Evolutionary conservation across 2,888 invertebrate genomes (phyloP).

Genomic region (Papilio protenor): DNA sequence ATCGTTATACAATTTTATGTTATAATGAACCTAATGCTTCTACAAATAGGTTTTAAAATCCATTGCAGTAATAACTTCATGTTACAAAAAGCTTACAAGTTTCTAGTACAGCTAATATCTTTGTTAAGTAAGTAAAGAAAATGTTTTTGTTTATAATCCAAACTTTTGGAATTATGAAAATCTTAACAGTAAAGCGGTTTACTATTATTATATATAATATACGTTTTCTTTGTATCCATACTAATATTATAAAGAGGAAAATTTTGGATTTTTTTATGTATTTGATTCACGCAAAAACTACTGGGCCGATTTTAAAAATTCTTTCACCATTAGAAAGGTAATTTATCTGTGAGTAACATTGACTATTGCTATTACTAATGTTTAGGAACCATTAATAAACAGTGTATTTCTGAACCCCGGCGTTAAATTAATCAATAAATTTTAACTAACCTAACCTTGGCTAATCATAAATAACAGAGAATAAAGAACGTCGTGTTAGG

Average conservation of each 20-base stretch:
- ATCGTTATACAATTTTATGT: background rate
- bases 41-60: background rate
- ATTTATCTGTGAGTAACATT: too few relatives aligned
- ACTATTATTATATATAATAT: background rate
- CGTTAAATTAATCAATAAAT: too few relatives aligned
- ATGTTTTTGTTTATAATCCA: background rate
- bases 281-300: too few relatives aligned
- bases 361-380: too few relatives aligned
- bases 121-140: slow-evolving; percentile 4
- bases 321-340: too few relatives aligned
- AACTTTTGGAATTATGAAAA: background rate
- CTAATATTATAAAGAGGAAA: too few relatives aligned
- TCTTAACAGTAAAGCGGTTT: background rate
- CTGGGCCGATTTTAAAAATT: too few relatives aligned
- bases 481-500: background rate
- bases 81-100: slow-evolving; percentile 1
- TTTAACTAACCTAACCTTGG: too few relatives aligned
- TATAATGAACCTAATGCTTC: background rate
- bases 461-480: background rate
- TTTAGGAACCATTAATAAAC: too few relatives aligned
- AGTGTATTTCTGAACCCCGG: too few relatives aligned
- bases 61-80: background rate
- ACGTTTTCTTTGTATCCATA: too few relatives aligned
- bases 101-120: slow-evolving; percentile 22
- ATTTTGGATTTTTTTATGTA: too few relatives aligned